phyloP scores from a whole-genome alignment of 2,113 vertebrate genomes.

The Eolophus roseicapilla region DNA sequence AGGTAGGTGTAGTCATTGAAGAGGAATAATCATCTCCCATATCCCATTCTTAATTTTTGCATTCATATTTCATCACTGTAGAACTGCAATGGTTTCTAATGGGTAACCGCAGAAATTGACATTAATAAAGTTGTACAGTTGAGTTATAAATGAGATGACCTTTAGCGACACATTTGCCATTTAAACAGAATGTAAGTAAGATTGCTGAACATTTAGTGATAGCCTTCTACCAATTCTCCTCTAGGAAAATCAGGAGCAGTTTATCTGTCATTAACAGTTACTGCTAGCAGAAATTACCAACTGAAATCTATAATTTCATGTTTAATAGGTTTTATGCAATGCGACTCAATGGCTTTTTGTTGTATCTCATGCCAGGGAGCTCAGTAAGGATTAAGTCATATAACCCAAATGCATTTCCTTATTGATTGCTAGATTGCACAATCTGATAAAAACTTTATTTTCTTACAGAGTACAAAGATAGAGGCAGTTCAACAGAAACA shows the following conservation, averaged over 20 bases:
- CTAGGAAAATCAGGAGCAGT: conserved; percentile 66
- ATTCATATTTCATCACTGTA: not conserved
- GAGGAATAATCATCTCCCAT: not conserved
- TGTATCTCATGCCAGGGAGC: not conserved
- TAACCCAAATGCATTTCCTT: not conserved
- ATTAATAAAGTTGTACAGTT: conserved; percentile 32
- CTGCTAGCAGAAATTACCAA: conserved; percentile 66
- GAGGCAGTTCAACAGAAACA: not conserved
- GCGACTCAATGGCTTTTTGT: conserved; percentile 12
- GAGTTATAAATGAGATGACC: conserved; percentile 52
- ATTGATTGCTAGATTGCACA: not conserved
- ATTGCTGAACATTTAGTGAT: conserved; percentile 41
- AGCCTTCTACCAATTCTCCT: conserved; percentile 36
- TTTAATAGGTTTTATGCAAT: conserved; percentile 34
- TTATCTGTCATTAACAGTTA: conserved; percentile 63
- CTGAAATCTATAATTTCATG: conserved; percentile 63
- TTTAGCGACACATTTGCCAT: conserved; percentile 61
- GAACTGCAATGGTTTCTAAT: conserved; percentile 4
- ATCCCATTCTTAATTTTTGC: not conserved
- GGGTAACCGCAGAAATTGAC: conserved; percentile 30
- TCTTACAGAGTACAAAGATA: not conserved
- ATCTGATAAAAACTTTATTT: not conserved
- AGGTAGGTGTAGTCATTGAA: not conserved
- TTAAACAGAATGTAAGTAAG: conserved; percentile 24
- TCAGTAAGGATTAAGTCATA: not conserved